These are phyloP conservation scores for Laticauda laticaudata DNA, from an alignment of 2,113 vertebrate genomes.

Conservation along the genomic window DNA sequence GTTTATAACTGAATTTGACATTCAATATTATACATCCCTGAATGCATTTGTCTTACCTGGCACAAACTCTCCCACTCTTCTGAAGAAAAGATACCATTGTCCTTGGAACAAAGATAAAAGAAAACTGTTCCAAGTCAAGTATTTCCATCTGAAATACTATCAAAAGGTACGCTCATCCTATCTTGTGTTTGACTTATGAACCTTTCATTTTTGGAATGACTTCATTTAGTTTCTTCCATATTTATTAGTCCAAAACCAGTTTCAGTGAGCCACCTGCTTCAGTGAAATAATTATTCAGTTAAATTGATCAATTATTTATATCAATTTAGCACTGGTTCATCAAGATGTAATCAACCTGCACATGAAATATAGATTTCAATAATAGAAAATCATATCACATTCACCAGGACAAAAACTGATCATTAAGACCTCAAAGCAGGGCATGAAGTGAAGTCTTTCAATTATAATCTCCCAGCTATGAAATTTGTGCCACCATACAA, in stretches of 20 bases:
- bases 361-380: not conserved
- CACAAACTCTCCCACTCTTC: not conserved
- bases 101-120: not conserved
- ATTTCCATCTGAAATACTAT: not conserved
- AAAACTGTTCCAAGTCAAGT: not conserved
- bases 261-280: not conserved
- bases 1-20: not conserved
- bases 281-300: not conserved
- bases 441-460: not conserved
- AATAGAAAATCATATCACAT: not conserved
- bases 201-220: not conserved
- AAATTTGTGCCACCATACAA: not conserved
- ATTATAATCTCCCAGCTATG: not conserved
- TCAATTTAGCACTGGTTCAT: not conserved
- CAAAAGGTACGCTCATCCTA: not conserved
- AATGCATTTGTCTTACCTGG: not conserved
- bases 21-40: not conserved
- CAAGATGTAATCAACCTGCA: not conserved
- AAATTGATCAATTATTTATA: not conserved
- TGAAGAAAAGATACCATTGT: not conserved
- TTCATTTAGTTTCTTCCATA: not conserved
- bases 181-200: not conserved
- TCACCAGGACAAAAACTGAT: not conserved
- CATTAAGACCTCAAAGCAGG: not conserved
- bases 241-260: not conserved